Evolutionary conservation across 2,113 vertebrate genomes (phyloP).

Genomic region (Microcebus lehilahytsara): DNA sequence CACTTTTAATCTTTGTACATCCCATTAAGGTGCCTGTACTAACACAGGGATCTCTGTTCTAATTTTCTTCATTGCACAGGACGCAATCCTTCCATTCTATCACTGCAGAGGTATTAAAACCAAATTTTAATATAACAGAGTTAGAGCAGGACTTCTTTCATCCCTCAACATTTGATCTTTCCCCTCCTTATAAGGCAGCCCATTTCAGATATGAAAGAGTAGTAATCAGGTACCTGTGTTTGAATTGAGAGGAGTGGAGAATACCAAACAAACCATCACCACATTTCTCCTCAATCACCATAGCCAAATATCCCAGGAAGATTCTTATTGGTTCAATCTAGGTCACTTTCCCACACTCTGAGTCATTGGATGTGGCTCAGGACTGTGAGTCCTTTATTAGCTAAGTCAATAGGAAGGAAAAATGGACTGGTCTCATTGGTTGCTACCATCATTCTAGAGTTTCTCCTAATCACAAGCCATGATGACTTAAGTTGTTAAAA

Average conservation of each 20-base stretch:
- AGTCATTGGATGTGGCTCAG: neutral
- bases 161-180: neutral
- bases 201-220: neutral
- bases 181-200: neutral
- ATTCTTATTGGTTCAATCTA: neutral
- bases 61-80: neutral
- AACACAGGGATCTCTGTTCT: neutral
- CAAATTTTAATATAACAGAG: neutral
- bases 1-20: neutral
- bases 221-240: neutral
- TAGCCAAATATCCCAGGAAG: neutral
- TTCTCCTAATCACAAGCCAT: neutral
- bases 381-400: neutral
- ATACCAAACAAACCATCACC: neutral
- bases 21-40: neutral
- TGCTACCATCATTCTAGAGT: neutral
- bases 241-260: neutral
- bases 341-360: neutral
- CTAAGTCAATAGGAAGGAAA: neutral
- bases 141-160: neutral
- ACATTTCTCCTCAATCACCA: neutral
- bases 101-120: neutral
- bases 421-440: neutral
- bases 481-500: neutral
- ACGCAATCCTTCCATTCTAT: neutral